Base-by-base conservation (phyloP, 2,888 invertebrate genomes). In the Branchellion lobata region DNA sequence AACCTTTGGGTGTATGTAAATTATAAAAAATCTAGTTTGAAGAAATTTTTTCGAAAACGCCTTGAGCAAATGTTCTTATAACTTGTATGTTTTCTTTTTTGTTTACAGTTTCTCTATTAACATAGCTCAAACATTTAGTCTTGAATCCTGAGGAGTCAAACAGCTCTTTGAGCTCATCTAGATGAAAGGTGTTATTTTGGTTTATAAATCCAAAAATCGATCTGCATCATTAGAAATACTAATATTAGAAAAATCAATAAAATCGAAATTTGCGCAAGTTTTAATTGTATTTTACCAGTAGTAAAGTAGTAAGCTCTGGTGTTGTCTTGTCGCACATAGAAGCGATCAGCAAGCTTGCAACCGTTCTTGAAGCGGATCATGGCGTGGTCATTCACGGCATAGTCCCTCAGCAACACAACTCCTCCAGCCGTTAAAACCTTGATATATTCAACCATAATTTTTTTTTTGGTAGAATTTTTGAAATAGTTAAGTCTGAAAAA, bases 261-360 rank as follows among this genome's bases (percentile, higher is more conserved):
- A 69, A 69, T 29, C 24, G 1, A 31, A 31, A 14, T 31, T n/a
- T n/a, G n/a, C n/a, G n/a, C n/a, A n/a, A n/a, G n/a, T n/a, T n/a
- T n/a, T n/a, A n/a, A n/a, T n/a, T n/a, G n/a, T n/a, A n/a, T n/a
- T n/a, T n/a, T n/a, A n/a, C n/a, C n/a, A n/a, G n/a, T n/a, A n/a
- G n/a, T 80, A 24, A 90, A 90, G 83, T 89, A 90, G 84, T 86
- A 90, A 1, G 89, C 89, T 91, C 95, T 91, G 0, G 97, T 98
- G 0, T 96, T 96, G 90, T 99, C 98, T 87, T 97, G 97, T 27
- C 98, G 89, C 90, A 95, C 93, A 86, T 98, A 99, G 84, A 96
- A 93, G 86, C 95, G 94, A 1, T 97, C 95, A 0, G 91, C 88
- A 75, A 98, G 93, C 87, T 97, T 96, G 85, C 94, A 92, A 0